These are phyloP conservation scores for Tetramorium parvispinum DNA, from an alignment of 1,140 invertebrate species.

Conservation along the genomic window DNA sequence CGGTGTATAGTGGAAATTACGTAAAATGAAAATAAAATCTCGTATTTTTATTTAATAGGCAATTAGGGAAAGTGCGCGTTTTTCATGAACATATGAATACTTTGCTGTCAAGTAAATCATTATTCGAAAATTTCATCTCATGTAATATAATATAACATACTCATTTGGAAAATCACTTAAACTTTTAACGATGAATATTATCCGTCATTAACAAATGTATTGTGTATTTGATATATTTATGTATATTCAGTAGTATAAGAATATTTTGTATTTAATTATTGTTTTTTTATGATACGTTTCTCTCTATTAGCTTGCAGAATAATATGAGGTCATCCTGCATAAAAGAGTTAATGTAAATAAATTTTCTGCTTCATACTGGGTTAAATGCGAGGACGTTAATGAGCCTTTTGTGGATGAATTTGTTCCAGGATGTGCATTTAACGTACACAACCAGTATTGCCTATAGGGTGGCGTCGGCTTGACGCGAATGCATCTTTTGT, in stretches of 20 bases:
- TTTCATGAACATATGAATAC: neutral
- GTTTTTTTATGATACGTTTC: constrained; percentile 10
- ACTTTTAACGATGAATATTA: neutral
- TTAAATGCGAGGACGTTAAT: constrained; percentile 33
- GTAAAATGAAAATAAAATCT: neutral
- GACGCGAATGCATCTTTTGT: constrained; percentile 15
- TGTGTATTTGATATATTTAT: neutral
- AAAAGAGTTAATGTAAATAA: constrained; percentile 37
- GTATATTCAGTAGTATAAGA: neutral
- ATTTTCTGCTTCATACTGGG: neutral
- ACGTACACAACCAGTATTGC: constrained; percentile 1
- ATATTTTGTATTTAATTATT: constrained; percentile 20
- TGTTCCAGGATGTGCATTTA: constrained; percentile 42
- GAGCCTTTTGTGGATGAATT: constrained; percentile 26
- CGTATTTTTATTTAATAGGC: neutral
- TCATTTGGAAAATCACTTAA: neutral
- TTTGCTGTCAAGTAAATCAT: neutral
- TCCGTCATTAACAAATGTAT: neutral
- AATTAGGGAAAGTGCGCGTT: neutral
- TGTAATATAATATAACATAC: neutral
- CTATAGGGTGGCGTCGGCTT: neutral
- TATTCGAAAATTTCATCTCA: neutral
- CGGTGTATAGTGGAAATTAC: neutral
- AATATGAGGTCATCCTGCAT: neutral
- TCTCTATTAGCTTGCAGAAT: constrained; percentile 2